phyloP scores from a whole-genome alignment of 2,888 invertebrate genomes.

The Molanna angustata region DNA sequence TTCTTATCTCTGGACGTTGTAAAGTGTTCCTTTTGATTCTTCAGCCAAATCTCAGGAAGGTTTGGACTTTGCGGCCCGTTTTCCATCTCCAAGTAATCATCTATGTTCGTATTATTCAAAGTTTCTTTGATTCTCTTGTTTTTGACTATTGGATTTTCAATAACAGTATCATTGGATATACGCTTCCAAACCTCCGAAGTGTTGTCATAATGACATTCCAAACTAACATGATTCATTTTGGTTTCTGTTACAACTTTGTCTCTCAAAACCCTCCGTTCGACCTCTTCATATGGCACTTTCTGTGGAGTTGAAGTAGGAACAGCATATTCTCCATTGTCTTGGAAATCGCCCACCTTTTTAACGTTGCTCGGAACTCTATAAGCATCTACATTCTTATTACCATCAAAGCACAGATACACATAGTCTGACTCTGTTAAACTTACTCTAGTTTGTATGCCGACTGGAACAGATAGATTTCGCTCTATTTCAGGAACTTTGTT shows the following conservation, averaged over 20 bases:
- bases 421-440: slow-evolving; percentile 50
- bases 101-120: slow-evolving; percentile 13
- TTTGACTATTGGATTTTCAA: slow-evolving; percentile 27
- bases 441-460: slow-evolving; percentile 40
- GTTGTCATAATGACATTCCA: slow-evolving; percentile 21
- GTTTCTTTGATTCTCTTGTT: slow-evolving; percentile 23
- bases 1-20: slow-evolving; percentile 65
- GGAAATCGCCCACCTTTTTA: slow-evolving; percentile 19
- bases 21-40: slow-evolving; percentile 67
- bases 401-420: slow-evolving; percentile 50
- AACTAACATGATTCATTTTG: slow-evolving; percentile 3
- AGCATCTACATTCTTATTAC: slow-evolving; percentile 28
- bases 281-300: slow-evolving; percentile 21
- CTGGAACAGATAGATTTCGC: slow-evolving; percentile 15
- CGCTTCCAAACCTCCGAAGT: slow-evolving; percentile 30
- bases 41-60: slow-evolving; percentile 68
- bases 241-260: slow-evolving; percentile 15
- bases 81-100: slow-evolving; percentile 27
- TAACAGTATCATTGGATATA: slow-evolving; percentile 30
- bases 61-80: slow-evolving; percentile 55
- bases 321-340: slow-evolving; percentile 27
- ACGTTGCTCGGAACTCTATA: slow-evolving; percentile 25
- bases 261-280: slow-evolving; percentile 16
- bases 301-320: slow-evolving; percentile 21
- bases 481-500: not conserved